Percentiles rank a stretch among this genome's conserved stretches.
These are phyloP conservation scores for Choreutis nemorana DNA, from an alignment of 2,888 invertebrate species.

Conservation along the genomic window DNA sequence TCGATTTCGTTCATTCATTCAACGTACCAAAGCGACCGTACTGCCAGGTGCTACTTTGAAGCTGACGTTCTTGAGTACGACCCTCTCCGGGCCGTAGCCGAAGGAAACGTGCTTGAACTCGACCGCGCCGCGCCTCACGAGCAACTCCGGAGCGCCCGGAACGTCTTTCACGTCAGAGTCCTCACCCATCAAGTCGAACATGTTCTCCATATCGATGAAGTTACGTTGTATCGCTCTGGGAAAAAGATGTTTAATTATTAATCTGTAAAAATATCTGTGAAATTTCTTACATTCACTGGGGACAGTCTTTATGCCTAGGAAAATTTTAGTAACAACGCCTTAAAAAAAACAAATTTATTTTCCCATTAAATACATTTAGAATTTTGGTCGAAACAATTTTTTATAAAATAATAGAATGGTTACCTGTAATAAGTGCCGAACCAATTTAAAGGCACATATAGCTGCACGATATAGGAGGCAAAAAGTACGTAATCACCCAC, in stretches of 20 bases:
- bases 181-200: conserved; percentile 94
- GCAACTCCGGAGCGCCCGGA: conserved; percentile 77
- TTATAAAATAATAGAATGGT: conserved; percentile 10
- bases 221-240: conserved; percentile 95
- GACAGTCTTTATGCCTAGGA: too few species aligned
- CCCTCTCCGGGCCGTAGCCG: conserved; percentile 81
- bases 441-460: conserved; percentile 97
- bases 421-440: conserved; percentile 98
- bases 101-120: conserved; percentile 93
- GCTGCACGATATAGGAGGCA: conserved; percentile 91
- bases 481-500: conserved; percentile 97
- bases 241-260: conserved; percentile 1
- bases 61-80: conserved; percentile 78
- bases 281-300: conserved; percentile 5
- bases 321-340: too few species aligned
- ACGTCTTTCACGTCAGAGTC: conserved; percentile 88
- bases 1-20: too few species aligned
- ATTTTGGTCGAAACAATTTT: too few species aligned
- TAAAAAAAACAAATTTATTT: too few species aligned
- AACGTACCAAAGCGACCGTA: conserved; percentile 80
- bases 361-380: too few species aligned
- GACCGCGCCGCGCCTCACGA: conserved; percentile 75
- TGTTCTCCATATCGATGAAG: conserved; percentile 99
- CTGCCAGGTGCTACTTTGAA: conserved; percentile 85
- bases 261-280: background rate